Evolutionary conservation across 2,888 invertebrate species (phyloP), one percentile per base, ranked within the genome.

Genomic region (Mechanitis mazaeus): DNA sequence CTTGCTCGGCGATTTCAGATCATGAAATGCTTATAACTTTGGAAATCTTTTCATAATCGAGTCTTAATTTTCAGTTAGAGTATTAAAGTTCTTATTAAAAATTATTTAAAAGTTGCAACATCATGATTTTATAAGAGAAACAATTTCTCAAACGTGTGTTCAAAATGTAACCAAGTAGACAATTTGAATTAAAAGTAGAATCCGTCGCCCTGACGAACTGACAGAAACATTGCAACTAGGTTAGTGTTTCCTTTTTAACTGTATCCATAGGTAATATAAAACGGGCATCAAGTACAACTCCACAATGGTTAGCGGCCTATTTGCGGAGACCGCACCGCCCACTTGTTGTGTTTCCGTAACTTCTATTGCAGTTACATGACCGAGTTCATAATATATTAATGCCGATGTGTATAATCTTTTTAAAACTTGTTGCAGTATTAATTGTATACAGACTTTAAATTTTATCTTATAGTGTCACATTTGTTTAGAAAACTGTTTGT

Each of bases 301-400:
- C 63, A 75, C 82, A 83, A 84, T 83, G 74, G 83, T 75, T 72
- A 73, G 75, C 81, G 82, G 84, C 84, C 87, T 87, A 86, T 86
- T 85, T 85, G 84, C 76, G 81, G 83, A 74, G 76, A 75, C 75
- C 75, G 75, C 80, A 70, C 65, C 84, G 75, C 80, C 84, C 86
- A 87, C 87, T 86, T 87, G 86, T 86, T 85, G 85, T 86, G 72
- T 75, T 81, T 85, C 85, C 85, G 81, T 77, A 63, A 71, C 66
- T 61, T 70, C 73, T 72, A 77, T 81, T 82, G 81, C 81, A 71
- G 79, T 80, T 78, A 80, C 78, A 80, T 78, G 75, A 70, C 77
- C 76, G 72, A 80, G 78, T 81, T 83, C 77, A 79, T 81, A 20
- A 20, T 20, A 79, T 79, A 76, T 77, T 80, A 75, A 79, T 73